Base-by-base conservation (phyloP, 2,797 vertebrate species). In the Numenius phaeopus region DNA sequence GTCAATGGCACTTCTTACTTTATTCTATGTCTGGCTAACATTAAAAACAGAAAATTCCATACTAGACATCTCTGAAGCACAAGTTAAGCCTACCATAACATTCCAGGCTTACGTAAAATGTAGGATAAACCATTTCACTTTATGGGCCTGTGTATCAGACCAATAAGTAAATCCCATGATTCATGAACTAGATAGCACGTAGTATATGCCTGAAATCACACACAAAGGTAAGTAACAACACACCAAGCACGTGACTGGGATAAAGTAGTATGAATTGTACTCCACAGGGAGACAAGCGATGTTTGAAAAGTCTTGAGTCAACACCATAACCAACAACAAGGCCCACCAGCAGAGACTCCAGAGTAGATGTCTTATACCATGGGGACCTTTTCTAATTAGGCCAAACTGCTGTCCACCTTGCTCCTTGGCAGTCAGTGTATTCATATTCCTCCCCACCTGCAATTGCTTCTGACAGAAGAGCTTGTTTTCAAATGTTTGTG, bases 211-310 rank as follows among this genome's bases (percentile, higher is more conserved):
- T 30, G 14, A 87, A 89, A 84, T 42, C 21, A 34, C 12, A 47
- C 19, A 52, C 4, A 64, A 69, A 80, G 17, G 19, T 11, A 24
- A 22, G 11, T 39, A 47, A 32, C 79, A 73, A 30, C 29, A 52
- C 37, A 27, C 12, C 32, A 79, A 30, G 3, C 13, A 32, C 0
- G 0, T 30, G 26, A 64, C 26, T 27, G 7, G 3, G 9, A 30
- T 47, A 11, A 81, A 42, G 2, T 39, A 37, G 8, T 24, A 86
- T 57, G 12, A 67, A 64, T 15, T 67, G 3, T 44, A 39, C 15
- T 30, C 16, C 39, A 13, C 16, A 39, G 58, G 81, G 78, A 39
- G 10, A 58, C 15, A 69, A 50, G 9, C 2, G 4, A 29, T 32
- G 2, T 47, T 73, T 50, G 39, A 64, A 83, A 78, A 71, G 3